Evolutionary conservation across 37 sponge, comb jelly and placozoan genomes (phyloP), one percentile per base, ranked within the genome.

Genomic region (Aplysina aerophoba): DNA sequence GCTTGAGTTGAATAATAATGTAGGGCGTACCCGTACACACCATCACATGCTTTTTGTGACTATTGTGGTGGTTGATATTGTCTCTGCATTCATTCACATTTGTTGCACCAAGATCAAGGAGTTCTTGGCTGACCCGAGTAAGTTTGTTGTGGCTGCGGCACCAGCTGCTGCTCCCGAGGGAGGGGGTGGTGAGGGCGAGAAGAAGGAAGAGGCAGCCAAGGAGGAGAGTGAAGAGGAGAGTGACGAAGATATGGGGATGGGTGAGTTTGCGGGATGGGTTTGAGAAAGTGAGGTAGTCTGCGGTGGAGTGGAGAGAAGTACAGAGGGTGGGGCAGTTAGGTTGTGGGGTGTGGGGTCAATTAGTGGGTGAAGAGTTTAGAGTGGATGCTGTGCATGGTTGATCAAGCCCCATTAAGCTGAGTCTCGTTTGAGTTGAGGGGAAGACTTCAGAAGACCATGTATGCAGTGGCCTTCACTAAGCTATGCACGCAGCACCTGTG

Each of bases 191-290:
- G 88, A 41, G 22, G 85, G 85, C 37, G 79, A 40, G n/a, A 77
- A 89, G 81, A 88, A 81, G 33, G 88, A 87, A 31, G 85, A 87
- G 60, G 35, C 79, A 8, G 87, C 79, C 24, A 84, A 84, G 55
- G 59, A 83, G n/a, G 88, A 88, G 37, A 25, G 36, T 1, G 91
- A 91, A 53, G 88, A 87, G 12, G 91, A 91, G 38, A 83, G 85
- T 21, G 94, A 96, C 59, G 96, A 96, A 38, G 96, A 90, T 71
- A 93, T 96, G 94, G 94, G 96, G 54, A 91, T 93, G 84, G 96
- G 96, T 62, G 89, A 84, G 28, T 84, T 75, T 53, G 16, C 13
- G 34, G 73, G 34, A n/a, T n/a, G n/a, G n/a, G n/a, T n/a, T 33
- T 4, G 73, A 72, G 73, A 1, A 28, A 72, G 73, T 35, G 73